A percentile compares a stretch with the other conserved stretches of the same genome.
These are phyloP conservation scores for Netelia fuscicornis DNA, from an alignment of 2,888 invertebrate genomes.

Conservation along the genomic window DNA sequence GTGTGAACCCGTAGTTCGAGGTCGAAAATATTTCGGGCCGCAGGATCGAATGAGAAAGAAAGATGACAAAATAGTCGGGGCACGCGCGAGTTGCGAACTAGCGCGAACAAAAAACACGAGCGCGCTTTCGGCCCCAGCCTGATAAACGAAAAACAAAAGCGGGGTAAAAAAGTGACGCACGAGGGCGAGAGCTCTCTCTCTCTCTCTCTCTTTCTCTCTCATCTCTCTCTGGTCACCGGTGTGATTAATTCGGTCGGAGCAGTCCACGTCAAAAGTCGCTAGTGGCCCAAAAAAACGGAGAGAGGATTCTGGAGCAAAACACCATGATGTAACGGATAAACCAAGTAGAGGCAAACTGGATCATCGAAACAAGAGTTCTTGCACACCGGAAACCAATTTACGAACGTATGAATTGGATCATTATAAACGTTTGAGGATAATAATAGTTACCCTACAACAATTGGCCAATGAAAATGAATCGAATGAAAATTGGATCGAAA, in stretches of 20 bases:
- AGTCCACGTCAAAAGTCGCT: slow-evolving; percentile 40
- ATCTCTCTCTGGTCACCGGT: slow-evolving; percentile 37
- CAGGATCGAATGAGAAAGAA: slow-evolving; percentile 15
- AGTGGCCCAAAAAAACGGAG: slow-evolving; percentile 16
- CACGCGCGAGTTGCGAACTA: slow-evolving; percentile 26
- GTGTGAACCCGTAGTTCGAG: slow-evolving; percentile 27
- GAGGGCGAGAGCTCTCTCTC: not conserved
- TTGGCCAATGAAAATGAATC: not conserved
- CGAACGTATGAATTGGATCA: not conserved
- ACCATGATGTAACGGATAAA: slow-evolving; percentile 36
- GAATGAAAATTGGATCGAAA: not conserved
- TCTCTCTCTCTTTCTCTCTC: too few species aligned
- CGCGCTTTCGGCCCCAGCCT: slow-evolving; percentile 44
- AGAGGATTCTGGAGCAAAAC: slow-evolving; percentile 7
- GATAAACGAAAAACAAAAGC: slow-evolving; percentile 61
- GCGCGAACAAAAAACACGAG: slow-evolving; percentile 39
- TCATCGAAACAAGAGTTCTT: slow-evolving; percentile 33
- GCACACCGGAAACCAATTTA: slow-evolving; percentile 22
- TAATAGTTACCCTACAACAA: not conserved
- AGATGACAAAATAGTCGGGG: slow-evolving; percentile 8
- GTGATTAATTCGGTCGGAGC: slow-evolving; percentile 60
- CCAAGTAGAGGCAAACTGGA: slow-evolving; percentile 15
- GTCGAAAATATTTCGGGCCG: slow-evolving; percentile 39
- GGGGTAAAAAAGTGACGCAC: slow-evolving; percentile 20
- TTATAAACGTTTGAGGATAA: not conserved